A percentile compares a stretch with the other conserved stretches of the same genome.
These are phyloP conservation scores for Tipula helvola DNA, from an alignment of 2,888 invertebrate genomes.

Conservation along the genomic window DNA sequence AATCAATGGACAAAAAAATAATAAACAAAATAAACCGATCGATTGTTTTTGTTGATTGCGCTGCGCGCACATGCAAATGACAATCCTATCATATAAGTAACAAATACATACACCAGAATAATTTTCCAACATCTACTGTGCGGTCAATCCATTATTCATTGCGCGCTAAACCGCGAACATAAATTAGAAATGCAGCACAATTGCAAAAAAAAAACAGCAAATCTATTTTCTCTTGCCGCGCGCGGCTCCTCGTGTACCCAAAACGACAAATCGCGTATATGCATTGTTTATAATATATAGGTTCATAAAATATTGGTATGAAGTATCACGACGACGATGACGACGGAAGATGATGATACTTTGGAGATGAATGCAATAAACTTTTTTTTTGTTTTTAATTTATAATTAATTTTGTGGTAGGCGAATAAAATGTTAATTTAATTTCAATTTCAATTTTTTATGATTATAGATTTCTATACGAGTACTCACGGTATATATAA, in stretches of 20 bases:
- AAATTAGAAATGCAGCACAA: neutral
- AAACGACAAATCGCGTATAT: neutral
- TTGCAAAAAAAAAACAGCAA: neutral
- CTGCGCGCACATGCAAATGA: neutral
- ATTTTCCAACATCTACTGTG: neutral
- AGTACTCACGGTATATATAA: neutral
- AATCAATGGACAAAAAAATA: neutral
- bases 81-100: neutral
- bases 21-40: neutral
- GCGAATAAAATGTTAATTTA: slow-evolving; percentile 4
- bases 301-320: neutral
- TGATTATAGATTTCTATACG: neutral
- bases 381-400: neutral
- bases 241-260: neutral
- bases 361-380: neutral
- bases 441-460: neutral
- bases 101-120: neutral
- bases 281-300: neutral
- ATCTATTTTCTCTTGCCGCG: neutral
- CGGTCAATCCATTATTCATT: neutral
- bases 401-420: slow-evolving; percentile 4
- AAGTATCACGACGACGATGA: neutral
- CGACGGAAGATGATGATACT: neutral
- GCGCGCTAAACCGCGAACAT: neutral
- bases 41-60: neutral